Conservation (phyloP, 2,113 vertebrate species). For the Myotis yumanensis region DNA sequence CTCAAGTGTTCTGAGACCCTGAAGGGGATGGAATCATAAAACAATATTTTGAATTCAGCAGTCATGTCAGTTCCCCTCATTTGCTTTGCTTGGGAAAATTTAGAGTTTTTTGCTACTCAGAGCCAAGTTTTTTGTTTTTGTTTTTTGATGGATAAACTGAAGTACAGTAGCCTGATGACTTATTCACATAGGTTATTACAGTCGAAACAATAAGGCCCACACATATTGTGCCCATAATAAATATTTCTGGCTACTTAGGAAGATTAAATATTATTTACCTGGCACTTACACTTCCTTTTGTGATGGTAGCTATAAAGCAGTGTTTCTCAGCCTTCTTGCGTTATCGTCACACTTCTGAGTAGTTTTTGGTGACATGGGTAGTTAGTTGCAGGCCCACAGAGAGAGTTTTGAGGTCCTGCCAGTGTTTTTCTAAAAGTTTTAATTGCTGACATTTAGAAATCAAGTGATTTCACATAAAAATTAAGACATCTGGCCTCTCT, state of each 20-base stretch:
- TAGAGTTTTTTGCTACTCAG: not conserved
- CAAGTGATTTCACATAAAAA: not conserved
- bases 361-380: not conserved
- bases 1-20: not conserved
- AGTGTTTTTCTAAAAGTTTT: not conserved
- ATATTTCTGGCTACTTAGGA: not conserved
- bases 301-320: not conserved
- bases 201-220: not conserved
- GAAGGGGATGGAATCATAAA: not conserved
- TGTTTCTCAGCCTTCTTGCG: slow-evolving; percentile 6
- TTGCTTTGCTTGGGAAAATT: slow-evolving; percentile 36
- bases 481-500: not conserved
- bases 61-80: not conserved
- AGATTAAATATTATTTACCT: not conserved
- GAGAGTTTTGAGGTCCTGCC: not conserved
- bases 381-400: not conserved
- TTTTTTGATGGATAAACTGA: not conserved
- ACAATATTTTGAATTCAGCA: not conserved
- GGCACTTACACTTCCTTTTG: not conserved
- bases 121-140: not conserved
- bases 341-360: not conserved
- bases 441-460: not conserved
- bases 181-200: not conserved
- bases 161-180: not conserved
- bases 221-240: not conserved